These are phyloP conservation scores for Phengaris arion DNA, from an alignment of 2,888 invertebrate species.

Conservation along the genomic window DNA sequence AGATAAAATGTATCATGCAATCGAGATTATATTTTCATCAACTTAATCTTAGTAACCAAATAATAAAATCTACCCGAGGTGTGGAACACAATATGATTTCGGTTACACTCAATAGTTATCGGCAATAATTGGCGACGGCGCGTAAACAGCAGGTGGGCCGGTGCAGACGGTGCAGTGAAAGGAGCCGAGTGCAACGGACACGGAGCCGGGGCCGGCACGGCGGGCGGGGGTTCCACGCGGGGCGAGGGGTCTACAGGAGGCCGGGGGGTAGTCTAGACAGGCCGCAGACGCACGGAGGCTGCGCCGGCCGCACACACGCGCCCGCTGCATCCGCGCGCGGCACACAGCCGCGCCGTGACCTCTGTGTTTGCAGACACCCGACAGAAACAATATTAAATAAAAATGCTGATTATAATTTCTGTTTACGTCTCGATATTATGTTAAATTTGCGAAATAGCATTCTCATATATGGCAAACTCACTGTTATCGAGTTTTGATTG, in stretches of 20 bases:
- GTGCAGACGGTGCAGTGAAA: conserved; percentile 45
- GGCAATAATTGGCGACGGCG: conserved; percentile 33
- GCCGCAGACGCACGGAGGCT: conserved; percentile 78
- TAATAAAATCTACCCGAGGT: background rate
- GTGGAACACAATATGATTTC: conserved; percentile 9
- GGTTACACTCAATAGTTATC: conserved; percentile 30
- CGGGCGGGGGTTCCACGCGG: conserved; percentile 34
- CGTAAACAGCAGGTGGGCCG: conserved; percentile 39
- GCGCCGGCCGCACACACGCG: conserved; percentile 62
- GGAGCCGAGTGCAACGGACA: conserved; percentile 42
- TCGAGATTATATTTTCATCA: too few species aligned
- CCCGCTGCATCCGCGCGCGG: conserved; percentile 54
- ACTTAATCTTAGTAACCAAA: too few species aligned
- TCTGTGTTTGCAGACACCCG: conserved; percentile 40
- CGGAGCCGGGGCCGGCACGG: conserved; percentile 38
- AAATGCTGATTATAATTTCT: conserved; percentile 23
- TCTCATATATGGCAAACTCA: too few species aligned
- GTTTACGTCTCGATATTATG: background rate
- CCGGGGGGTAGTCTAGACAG: conserved; percentile 72
- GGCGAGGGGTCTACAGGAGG: conserved; percentile 44
- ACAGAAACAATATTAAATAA: conserved; percentile 26
- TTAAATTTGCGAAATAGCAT: too few species aligned
- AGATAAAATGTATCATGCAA: too few species aligned
- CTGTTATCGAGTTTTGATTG: too few species aligned
- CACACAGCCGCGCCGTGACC: conserved; percentile 51